Base-by-base conservation (phyloP, 2,797 vertebrate species). In the Sebastes elongatus region DNA sequence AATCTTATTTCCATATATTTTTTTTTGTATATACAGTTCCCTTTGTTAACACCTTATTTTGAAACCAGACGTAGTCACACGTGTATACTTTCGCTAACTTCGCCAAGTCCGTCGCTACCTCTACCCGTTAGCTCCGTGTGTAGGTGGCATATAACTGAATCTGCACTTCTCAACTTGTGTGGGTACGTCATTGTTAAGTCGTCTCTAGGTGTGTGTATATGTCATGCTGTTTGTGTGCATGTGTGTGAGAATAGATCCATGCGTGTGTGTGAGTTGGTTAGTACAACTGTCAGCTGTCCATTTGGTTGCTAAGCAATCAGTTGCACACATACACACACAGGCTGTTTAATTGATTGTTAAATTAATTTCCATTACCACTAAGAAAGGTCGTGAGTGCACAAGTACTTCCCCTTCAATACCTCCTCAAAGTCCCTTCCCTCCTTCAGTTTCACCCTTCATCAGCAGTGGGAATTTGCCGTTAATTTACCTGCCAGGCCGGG, bases 311-410 rank as follows among this genome's bases (percentile, higher is more conserved):
- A 85, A 78, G 57, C 66, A 80, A 78, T 86, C 67, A 69, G 60
- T 49, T 38, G 20, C 59, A 32, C 42, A 62, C 57, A 56, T 42
- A 65, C 42, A 67, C 66, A 76, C 56, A 33, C 8, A 25, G 9
- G 27, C 18, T 2, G 10, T 72, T 85, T 83, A 85, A 89, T 86
- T 77, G 65, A 86, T 77, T 75, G 69, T 80, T 82, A 53, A 84
- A 71, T 87, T 87, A 5, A 80, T 86, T 91, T 87, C 74, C 83
- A 88, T 89, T 85, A 78, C 67, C 70, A 66, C 60, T 65, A 69
- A 84, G 56, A 79, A 84, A 90, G 82, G 74, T 71, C 10, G 0
- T 3, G 61, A 87, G 83, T 79, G 71, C 81, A 78, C 70, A 81
- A 74, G 73, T 63, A 67, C 78, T 83, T 88, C 56, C 57, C 59